Percentiles rank a stretch among this genome's conserved stretches.
phyloP scores from a whole-genome alignment of 1,140 invertebrate genomes.

The Ooceraea biroi region DNA sequence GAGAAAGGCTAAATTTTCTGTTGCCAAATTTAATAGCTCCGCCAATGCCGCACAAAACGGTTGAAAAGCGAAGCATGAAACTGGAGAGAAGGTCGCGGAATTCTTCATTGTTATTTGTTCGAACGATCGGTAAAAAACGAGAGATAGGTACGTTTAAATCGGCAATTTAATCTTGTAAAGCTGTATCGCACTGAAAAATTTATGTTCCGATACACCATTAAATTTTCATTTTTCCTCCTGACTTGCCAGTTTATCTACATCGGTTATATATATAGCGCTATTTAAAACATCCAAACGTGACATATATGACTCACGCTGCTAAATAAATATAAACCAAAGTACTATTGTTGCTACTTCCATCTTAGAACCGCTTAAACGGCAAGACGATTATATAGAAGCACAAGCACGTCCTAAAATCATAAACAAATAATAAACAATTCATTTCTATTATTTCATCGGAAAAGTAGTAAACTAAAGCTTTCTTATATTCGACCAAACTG shows the following conservation, averaged over 20 bases:
- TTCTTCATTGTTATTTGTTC: constrained; percentile 17
- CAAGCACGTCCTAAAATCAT: too few species aligned
- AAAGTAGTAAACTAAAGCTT: too few species aligned
- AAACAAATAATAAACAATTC: too few species aligned
- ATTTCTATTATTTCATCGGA: too few species aligned
- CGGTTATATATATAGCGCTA: neutral
- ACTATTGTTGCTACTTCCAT: neutral
- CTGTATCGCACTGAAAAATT: neutral
- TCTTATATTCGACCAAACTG: too few species aligned
- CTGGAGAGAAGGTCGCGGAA: neutral
- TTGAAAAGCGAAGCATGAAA: constrained; percentile 9
- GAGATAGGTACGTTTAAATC: neutral
- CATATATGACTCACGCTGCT: neutral
- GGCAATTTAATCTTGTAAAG: constrained; percentile 19
- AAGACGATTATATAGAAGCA: too few species aligned
- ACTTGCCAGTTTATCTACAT: constrained; percentile 11
- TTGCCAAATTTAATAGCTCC: constrained; percentile 38
- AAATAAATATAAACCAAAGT: constrained; percentile 38
- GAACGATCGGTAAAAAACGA: constrained; percentile 8
- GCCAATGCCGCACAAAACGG: constrained; percentile 10
- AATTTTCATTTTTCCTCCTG: constrained; percentile 17
- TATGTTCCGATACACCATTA: constrained; percentile 11
- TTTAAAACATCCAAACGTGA: constrained; percentile 17
- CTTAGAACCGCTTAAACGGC: neutral
- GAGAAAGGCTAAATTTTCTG: constrained; percentile 18